Percentiles rank a stretch among this genome's conserved stretches.
Evolutionary conservation across 2,113 vertebrate species (phyloP).

Genomic region (Clarias magur): DNA sequence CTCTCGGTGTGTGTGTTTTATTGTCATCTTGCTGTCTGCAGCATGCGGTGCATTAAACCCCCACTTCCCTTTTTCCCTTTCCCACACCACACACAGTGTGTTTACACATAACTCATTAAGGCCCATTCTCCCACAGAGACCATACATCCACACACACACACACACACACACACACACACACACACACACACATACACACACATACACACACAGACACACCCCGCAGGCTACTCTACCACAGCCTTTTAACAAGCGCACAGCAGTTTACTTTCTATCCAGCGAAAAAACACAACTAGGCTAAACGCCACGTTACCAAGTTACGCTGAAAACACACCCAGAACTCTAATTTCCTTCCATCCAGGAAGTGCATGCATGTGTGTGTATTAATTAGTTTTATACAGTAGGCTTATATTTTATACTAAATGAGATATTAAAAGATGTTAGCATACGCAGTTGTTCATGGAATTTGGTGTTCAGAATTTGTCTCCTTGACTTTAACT

Average conservation of each 20-base stretch:
- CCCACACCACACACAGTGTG: conserved; percentile 49
- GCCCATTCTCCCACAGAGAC: conserved; percentile 44
- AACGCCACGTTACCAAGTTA: conserved; percentile 38
- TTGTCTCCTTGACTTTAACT: neutral
- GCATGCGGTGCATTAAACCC: conserved; percentile 40
- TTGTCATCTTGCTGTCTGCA: conserved; percentile 39
- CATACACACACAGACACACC: neutral
- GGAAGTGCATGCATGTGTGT: conserved; percentile 17
- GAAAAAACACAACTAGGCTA: conserved; percentile 30
- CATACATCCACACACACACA: neutral
- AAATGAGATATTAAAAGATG: neutral
- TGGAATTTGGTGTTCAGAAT: neutral
- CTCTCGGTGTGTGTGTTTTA: conserved; percentile 39
- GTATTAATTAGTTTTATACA: neutral
- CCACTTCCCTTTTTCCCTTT: conserved; percentile 40
- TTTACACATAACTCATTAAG: conserved; percentile 50
- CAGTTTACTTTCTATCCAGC: conserved; percentile 19
- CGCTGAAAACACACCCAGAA: conserved; percentile 29
- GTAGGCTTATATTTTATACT: neutral
- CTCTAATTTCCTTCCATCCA: conserved; percentile 21
- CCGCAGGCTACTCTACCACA: conserved; percentile 24
- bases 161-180: conserved; percentile 23
- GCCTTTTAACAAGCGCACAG: conserved; percentile 42
- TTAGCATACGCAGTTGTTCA: neutral
- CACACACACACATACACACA: neutral